Evolutionary conservation across 2,888 invertebrate genomes (phyloP).

Genomic region (Bombylius major): DNA sequence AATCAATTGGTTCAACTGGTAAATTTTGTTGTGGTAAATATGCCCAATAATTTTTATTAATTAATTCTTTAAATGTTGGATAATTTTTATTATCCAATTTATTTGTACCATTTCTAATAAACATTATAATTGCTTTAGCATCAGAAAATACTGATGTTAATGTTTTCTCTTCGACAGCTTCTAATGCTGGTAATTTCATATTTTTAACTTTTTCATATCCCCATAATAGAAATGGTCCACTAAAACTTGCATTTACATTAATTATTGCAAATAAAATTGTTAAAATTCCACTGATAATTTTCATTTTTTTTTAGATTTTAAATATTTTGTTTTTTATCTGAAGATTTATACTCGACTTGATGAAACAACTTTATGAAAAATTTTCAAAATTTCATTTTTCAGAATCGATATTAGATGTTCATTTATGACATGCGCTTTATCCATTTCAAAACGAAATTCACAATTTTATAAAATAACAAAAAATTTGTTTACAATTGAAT

Average conservation of each 20-base stretch:
- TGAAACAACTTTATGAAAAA: too few relatives aligned
- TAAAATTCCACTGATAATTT: neutral
- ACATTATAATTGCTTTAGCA: conserved; percentile 45
- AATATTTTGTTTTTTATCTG: neutral
- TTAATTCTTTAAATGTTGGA: conserved; percentile 43
- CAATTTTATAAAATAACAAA: too few relatives aligned
- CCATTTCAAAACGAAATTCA: neutral
- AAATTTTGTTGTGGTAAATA: conserved; percentile 45
- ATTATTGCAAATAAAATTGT: neutral
- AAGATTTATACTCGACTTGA: too few relatives aligned
- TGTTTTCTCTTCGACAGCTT: conserved; percentile 42
- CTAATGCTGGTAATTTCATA: conserved; percentile 41
- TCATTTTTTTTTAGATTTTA: neutral
- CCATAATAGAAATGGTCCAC: conserved; percentile 49
- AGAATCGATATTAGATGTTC: neutral
- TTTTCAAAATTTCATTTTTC: neutral
- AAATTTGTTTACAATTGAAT: too few relatives aligned
- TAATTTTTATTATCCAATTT: conserved; percentile 43
- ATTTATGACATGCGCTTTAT: neutral
- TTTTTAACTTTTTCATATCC: conserved; percentile 41
- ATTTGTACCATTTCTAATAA: conserved; percentile 44
- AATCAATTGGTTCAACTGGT: conserved; percentile 46
- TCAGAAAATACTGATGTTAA: conserved; percentile 45
- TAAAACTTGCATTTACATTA: conserved; percentile 36
- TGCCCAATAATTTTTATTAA: conserved; percentile 40